phyloP scores from a whole-genome alignment of 2,113 vertebrate species.

The Cottus gobio region DNA sequence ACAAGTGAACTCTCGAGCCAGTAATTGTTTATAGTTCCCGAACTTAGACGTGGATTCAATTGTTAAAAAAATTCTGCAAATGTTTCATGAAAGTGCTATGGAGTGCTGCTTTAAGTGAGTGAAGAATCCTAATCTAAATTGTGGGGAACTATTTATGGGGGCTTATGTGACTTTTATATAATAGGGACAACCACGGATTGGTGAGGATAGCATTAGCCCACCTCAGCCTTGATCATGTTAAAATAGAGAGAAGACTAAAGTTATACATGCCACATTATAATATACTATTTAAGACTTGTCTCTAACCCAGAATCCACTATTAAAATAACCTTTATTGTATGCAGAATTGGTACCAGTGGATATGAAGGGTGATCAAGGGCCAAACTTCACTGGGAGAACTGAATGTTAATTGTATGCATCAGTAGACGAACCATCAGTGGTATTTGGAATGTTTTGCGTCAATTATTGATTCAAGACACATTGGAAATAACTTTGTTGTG shows the following conservation, averaged over 20 bases:
- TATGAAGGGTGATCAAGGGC: background rate
- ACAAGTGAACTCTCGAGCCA: conserved; percentile 21
- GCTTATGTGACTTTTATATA: conserved; percentile 3
- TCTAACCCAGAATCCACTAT: conserved; percentile 6
- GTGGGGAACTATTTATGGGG: background rate
- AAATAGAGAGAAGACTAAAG: background rate
- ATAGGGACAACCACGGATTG: background rate
- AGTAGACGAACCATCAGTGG: conserved; percentile 30
- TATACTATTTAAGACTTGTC: conserved; percentile 22
- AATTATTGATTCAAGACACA: conserved; percentile 47
- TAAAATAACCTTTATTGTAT: conserved; percentile 9
- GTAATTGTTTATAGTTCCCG: conserved; percentile 29
- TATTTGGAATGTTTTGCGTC: conserved; percentile 68
- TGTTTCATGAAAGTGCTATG: conserved; percentile 48
- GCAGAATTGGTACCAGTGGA: background rate
- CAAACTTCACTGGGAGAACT: conserved; percentile 20
- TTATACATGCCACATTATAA: conserved; percentile 8
- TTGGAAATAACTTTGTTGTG: conserved; percentile 23
- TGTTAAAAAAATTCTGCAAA: background rate
- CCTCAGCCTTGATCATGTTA: background rate
- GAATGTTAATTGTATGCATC: conserved; percentile 28
- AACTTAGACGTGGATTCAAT: conserved; percentile 19
- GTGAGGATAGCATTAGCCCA: conserved; percentile 2
- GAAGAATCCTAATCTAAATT: background rate
- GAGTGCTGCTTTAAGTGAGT: conserved; percentile 39